Base-by-base conservation (phyloP, 2,888 invertebrate genomes). In the Coenonympha glycerion region DNA sequence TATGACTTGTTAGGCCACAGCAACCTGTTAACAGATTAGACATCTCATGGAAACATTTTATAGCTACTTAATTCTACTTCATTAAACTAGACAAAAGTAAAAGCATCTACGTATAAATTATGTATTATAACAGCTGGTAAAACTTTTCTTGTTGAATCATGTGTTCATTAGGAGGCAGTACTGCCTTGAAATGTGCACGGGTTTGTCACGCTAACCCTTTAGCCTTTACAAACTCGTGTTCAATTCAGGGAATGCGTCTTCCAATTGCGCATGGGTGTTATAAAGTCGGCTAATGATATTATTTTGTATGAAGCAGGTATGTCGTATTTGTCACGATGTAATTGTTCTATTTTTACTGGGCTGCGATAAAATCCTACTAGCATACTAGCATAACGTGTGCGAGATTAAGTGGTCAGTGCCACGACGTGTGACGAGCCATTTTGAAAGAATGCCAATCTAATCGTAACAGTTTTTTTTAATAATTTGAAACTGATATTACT, bases 351-450 rank as follows among this genome's bases (percentile, higher is more conserved):
- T 51, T 54, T 51, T 54, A 48, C 40, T 57, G 44, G 44, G 11
- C 49, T 55, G 56, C 49, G 53, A 50, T 57, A 58, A 60, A 57
- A 58, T 59, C 57, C 50, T 49, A 49, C 42, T 52, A 18, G 30
- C 30, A 22, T 37, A 39, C 39, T 24, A 39, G 39, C 39, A 15
- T 39, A 39, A 54, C 50, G 57, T 57, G 41, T 51, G 31, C 21
- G 50, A 50, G 60, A 62, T 61, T 59, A 61, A 58, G 49, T 61
- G 63, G 63, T 61, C 62, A 62, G 50, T 63, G 61, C 53, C 57
- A 52, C 47, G 52, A 13, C 30, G 11, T n/a, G 44, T 36, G 41
- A 28, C 47, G 39, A 31, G n/a, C n/a, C n/a, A n/a, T 47, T 48
- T 61, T 63, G 63, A 60, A 42, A 34, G 49, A 41, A 41, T 60